Evolutionary conservation across 2,888 invertebrate species (phyloP).

Genomic region (Oscheius onirici): DNA sequence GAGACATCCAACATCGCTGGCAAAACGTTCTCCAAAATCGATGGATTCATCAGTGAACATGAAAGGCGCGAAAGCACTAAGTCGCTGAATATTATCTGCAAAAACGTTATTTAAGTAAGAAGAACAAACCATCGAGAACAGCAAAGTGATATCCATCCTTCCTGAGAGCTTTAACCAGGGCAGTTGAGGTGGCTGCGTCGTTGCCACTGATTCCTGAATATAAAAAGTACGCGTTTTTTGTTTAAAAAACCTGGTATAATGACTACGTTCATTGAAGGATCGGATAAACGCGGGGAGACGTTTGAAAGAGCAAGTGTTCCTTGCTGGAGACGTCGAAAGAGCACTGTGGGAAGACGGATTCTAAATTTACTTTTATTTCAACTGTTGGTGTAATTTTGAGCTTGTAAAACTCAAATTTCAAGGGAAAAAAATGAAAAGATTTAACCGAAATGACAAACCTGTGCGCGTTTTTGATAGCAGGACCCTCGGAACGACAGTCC

Average conservation of each 20-base stretch:
- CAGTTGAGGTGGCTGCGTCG: constrained; percentile 32
- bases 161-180: constrained; percentile 33
- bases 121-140: constrained; percentile 29
- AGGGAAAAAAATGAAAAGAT: too few relatives aligned
- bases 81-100: constrained; percentile 36
- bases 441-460: constrained; percentile 33
- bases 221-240: neutral
- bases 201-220: constrained; percentile 6
- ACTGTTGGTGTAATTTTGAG: too few relatives aligned
- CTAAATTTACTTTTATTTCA: constrained; percentile 33
- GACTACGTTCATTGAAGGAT: constrained; percentile 24
- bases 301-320: constrained; percentile 53
- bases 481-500: constrained; percentile 50
- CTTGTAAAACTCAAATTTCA: too few relatives aligned
- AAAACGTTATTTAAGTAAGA: neutral
- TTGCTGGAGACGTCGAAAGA: constrained; percentile 59
- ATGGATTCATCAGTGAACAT: constrained; percentile 34
- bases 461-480: constrained; percentile 44
- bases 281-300: constrained; percentile 41
- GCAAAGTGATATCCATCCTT: constrained; percentile 31
- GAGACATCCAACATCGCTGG: constrained; percentile 41
- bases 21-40: constrained; percentile 22
- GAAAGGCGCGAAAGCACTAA: constrained; percentile 36
- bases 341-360: constrained; percentile 82
- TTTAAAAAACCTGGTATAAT: constrained; percentile 30